Base-by-base conservation (phyloP, 2,113 vertebrate species). In the Penelope pileata region DNA sequence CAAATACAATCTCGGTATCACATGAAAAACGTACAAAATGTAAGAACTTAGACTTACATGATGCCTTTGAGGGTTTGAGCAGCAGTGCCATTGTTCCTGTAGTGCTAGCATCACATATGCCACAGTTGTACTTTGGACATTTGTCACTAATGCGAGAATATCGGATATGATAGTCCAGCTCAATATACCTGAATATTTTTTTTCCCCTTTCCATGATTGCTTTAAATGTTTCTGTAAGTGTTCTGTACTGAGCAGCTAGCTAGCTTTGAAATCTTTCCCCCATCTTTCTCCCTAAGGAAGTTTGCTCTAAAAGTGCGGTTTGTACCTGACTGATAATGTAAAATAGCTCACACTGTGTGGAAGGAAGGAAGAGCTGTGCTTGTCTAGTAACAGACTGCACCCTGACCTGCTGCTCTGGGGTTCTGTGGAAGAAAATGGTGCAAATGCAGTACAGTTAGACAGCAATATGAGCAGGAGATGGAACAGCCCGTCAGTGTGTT, bases 131-230 rank as follows among this genome's bases (percentile, higher is more conserved):
- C 36, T 92, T 47, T 42, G 29, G 54, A 34, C 3, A 1, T 1
- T 2, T 77, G 62, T 32, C 50, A 8, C 72, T 58, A 23, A 17
- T 15, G 51, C 36, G 7, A 70, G 77, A 70, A 23, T 59, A 23
- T 51, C 54, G 7, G 40, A 50, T 47, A 13, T 0, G 3, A 3
- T 50, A 67, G 81, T 63, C 59, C 54, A 70, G 76, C 59, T 83
- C 21, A 23, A 10, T 2, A 12, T 26, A 69, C 23, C 14, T 0
- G 0, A 40, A 23, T 32, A n/a, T 0, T 21, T 3, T n/a, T 21
- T 80, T 82, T 73, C 51, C 18, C 34, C 6, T 83, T 91, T 69
- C 53, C 19, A 14, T 34, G 27, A 38, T 83, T 0, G 3, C 38
- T 89, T 75, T 72, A 63, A 19, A 23, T 66, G 63, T 73, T 77